A percentile compares a stretch with the other conserved stretches of the same genome.
Evolutionary conservation across 2,888 invertebrate species (phyloP).

Genomic region (Orthosia incerta): DNA sequence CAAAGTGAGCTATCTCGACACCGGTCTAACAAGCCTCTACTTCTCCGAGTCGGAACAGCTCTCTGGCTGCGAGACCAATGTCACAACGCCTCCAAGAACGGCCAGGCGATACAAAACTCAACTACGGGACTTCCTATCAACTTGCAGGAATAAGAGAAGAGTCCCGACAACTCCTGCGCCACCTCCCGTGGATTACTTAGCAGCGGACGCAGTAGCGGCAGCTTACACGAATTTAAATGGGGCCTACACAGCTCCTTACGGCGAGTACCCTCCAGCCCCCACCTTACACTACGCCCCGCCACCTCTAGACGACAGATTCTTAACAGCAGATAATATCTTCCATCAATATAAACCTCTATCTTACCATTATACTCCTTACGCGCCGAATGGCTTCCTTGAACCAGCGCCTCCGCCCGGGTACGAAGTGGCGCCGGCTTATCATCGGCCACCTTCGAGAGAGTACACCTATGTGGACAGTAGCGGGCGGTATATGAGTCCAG

Average conservation of each 20-base stretch:
- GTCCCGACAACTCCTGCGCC: conserved; percentile 90
- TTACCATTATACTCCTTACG: conserved; percentile 94
- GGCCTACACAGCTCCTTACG: conserved; percentile 95
- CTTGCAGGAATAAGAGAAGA: conserved; percentile 96
- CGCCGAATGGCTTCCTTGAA: conserved; percentile 96
- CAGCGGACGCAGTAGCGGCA: conserved; percentile 93
- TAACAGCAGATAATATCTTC: conserved; percentile 96
- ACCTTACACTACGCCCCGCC: conserved; percentile 93
- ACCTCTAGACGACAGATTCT: conserved; percentile 92
- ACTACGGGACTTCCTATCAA: conserved; percentile 97
- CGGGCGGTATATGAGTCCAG: conserved; percentile 91
- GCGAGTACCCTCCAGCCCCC: conserved; percentile 93
- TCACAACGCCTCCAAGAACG: conserved; percentile 94
- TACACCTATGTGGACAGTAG: conserved; percentile 91
- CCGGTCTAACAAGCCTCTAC: conserved; percentile 97
- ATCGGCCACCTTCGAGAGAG: conserved; percentile 91
- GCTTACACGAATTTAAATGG: conserved; percentile 95
- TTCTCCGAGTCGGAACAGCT: conserved; percentile 96
- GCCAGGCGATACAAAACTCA: conserved; percentile 98
- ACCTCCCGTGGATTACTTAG: conserved; percentile 93
- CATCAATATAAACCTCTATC: conserved; percentile 97
- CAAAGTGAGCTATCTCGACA: conserved; percentile 99
- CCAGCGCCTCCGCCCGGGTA: conserved; percentile 92
- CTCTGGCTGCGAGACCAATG: conserved; percentile 91
- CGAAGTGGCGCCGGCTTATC: conserved; percentile 92